Percentiles rank a stretch among this genome's conserved stretches.
Evolutionary conservation across 2,888 invertebrate species (phyloP).

Genomic region (Baccha elongata): DNA sequence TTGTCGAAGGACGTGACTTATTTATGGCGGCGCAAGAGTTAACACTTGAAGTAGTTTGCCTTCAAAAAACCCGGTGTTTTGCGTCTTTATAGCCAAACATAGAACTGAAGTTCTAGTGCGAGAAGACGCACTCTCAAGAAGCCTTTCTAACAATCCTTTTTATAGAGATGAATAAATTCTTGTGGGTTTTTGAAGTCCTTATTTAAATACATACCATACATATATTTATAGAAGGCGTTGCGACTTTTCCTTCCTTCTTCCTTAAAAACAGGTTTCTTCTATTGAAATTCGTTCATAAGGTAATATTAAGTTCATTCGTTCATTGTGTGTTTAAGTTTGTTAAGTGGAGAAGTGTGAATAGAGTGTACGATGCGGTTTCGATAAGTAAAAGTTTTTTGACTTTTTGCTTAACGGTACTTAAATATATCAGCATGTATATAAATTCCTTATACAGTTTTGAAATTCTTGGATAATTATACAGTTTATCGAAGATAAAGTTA

Average conservation of each 20-base stretch:
- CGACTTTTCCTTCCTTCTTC: conserved; percentile 16
- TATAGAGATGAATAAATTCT: conserved; percentile 28
- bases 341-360: conserved; percentile 37
- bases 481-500: conserved; percentile 36
- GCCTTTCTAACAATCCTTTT: conserved; percentile 12
- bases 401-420: conserved; percentile 28
- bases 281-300: conserved; percentile 34
- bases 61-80: conserved; percentile 4
- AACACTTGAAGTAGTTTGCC: conserved; percentile 52
- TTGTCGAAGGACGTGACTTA: conserved; percentile 70
- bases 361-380: conserved; percentile 6
- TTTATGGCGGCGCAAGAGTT: conserved; percentile 56
- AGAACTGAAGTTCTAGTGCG: not conserved
- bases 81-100: not conserved
- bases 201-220: no score
- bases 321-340: conserved; percentile 67
- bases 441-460: not conserved
- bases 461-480: conserved; percentile 58
- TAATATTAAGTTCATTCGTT: conserved; percentile 64
- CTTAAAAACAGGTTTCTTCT: not conserved
- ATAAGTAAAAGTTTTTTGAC: conserved; percentile 41
- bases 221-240: conserved; percentile 48
- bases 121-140: conserved; percentile 35
- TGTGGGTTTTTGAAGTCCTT: conserved; percentile 43
- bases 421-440: not conserved